These are phyloP conservation scores for Callipepla californica DNA, from an alignment of 2,113 vertebrate genomes.

Conservation along the genomic window DNA sequence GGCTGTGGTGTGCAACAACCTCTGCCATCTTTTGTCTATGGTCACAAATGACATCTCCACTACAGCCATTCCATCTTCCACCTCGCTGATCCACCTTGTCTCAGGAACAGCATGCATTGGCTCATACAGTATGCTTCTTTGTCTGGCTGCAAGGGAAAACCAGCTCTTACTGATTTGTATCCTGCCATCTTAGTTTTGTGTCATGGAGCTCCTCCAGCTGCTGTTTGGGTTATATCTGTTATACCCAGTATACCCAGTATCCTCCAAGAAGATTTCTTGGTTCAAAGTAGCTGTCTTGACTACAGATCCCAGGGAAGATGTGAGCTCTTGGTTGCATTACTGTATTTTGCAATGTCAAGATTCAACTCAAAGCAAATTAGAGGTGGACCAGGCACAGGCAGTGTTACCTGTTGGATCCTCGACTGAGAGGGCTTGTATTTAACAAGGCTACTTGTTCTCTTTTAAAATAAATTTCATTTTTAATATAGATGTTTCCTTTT, in stretches of 20 bases:
- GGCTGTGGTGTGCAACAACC: background rate
- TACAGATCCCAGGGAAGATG: background rate
- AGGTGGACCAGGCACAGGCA: background rate
- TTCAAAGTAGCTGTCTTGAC: background rate
- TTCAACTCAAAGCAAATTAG: background rate
- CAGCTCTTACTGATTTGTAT: background rate
- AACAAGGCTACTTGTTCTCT: background rate
- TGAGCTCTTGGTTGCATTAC: background rate
- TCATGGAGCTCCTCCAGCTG: background rate
- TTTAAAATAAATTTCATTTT: background rate
- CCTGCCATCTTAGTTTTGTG: background rate
- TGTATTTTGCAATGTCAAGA: background rate
- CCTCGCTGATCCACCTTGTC: background rate
- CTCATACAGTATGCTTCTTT: background rate
- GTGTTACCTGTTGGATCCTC: background rate
- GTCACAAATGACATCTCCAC: background rate
- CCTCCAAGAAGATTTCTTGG: background rate
- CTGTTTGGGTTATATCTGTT: background rate
- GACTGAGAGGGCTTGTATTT: background rate
- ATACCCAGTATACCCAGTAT: background rate
- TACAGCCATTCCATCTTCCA: background rate
- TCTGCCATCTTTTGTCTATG: background rate
- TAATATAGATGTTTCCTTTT: background rate
- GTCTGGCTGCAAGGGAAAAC: background rate
- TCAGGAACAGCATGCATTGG: background rate